Evolutionary conservation across 37 sponge, comb jelly and placozoan species (phyloP), one percentile per base, ranked within the genome.

Genomic region (Crambe crambe): DNA sequence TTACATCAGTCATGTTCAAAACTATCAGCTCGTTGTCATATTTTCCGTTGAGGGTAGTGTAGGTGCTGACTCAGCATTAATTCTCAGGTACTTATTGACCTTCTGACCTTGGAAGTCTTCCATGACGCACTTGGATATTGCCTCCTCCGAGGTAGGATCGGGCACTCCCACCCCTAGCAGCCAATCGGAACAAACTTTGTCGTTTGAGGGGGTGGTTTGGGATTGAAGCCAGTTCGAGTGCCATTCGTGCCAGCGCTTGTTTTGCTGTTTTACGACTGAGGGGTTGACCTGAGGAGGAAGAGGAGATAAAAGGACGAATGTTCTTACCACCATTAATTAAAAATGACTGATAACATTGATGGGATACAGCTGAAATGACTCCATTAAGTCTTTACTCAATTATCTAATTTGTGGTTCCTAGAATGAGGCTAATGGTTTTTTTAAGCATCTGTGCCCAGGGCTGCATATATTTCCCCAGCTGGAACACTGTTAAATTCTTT

Each of bases 171-270:
- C 35, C 35, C 74, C 74, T 54, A 54, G 74, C 57, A 73, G 20
- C 74, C 74, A 73, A 54, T 73, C 74, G 30, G 74, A 56, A 54
- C 74, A 73, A 18, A 18, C 15, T 1, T 10, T 73, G 6, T 32
- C 18, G 30, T 73, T 56, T 27, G 38, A 2, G 35, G 31, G 54
- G 17, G 56, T 73, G 56, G 56, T 47, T 2, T 73, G 32, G 1
- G 74, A 73, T 12, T n/a, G 4, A 23, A 69, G 58, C 70, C 60
- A 69, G 3, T 32, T 56, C 30, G 59, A 68, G 51, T 58, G 51
- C 68, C 67, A 78, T 43, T 32, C 23, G 22, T 78, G 36, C 29
- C 26, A 67, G 36, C 66, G 27, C 36, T 2, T 2, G 37, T 36
- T 37, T 31, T 67, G 31, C 1, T 34, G 18, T 2, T 38, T 17